Evolutionary conservation across 2,797 vertebrate genomes (phyloP).

Genomic region (Bovichtus diacanthus): DNA sequence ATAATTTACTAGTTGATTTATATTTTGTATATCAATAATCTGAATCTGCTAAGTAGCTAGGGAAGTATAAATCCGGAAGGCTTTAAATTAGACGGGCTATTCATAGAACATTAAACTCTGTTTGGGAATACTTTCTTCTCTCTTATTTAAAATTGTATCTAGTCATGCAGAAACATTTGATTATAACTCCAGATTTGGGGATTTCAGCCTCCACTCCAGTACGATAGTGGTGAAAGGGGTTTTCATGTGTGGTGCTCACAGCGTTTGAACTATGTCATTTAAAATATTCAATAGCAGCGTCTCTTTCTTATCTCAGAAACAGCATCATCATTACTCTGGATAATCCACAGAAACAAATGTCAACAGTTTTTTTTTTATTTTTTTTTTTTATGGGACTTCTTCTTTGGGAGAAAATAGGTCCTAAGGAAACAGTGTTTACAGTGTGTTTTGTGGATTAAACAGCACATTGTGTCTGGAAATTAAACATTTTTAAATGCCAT

Average conservation of each 20-base stretch:
- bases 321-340: not conserved
- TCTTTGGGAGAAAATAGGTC: not conserved
- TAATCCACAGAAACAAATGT: not conserved
- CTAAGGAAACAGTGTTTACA: too few species aligned
- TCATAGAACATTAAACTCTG: slow-evolving; percentile 33
- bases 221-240: not conserved
- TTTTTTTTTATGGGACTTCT: not conserved
- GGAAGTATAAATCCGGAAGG: slow-evolving; percentile 40
- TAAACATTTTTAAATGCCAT: not conserved
- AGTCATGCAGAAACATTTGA: not conserved
- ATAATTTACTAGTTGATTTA: too few species aligned
- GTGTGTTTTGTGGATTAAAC: not conserved
- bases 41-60: too few species aligned
- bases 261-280: too few species aligned
- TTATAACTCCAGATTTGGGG: not conserved
- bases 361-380: too few species aligned
- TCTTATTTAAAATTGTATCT: too few species aligned
- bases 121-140: slow-evolving; percentile 12
- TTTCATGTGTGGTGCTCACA: not conserved
- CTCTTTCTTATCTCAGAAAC: not conserved
- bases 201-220: not conserved
- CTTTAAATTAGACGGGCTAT: slow-evolving; percentile 57
- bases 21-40: too few species aligned
- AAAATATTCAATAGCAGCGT: not conserved
- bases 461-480: not conserved